Evolutionary conservation across 2,888 invertebrate genomes (phyloP), one percentile per base, ranked within the genome.

Genomic region (Brachypterus glaber): DNA sequence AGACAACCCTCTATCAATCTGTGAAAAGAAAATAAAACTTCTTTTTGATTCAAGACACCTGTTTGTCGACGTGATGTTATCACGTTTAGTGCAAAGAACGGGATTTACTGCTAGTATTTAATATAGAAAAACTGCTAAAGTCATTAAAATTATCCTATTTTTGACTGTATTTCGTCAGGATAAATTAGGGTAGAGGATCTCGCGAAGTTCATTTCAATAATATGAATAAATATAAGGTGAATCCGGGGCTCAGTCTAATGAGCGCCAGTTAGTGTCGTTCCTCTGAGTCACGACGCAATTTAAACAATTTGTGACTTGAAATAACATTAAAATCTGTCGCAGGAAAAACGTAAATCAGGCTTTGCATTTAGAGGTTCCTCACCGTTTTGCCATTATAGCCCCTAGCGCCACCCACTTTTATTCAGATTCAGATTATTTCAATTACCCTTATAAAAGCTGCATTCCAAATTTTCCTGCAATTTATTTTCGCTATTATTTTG

Each of bases 301-400:
- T 67, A 67, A 67, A 66, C 67, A 68, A 69, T 69, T 69, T 68
- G 67, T 67, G 66, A 67, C 64, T 67, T 60, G 65, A 64, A 67
- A 67, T 67, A 67, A 65, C 67, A 65, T 66, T 66, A 66, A 66
- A 66, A 67, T 67, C 66, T 66, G 66, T 66, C 64, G 60, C 57
- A 56, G 60, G 58, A 64, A 63, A 62, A 62, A 62, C 62, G 64
- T 66, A 66, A 67, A 66, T 66, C 65, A 66, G 66, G 66, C 65
- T 66, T 66, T 64, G 63, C 63, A 61, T 62, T 52, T 54, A 51
- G 50, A 51, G 53, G 54, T 53, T 53, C 54, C 48, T 52, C 51
- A 52, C 53, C 49, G 46, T 40, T 52, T n/a, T 43, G 45, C 46
- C 45, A 44, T 48, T 49, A 48, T 46, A 46, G 42, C 43, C 36